These are phyloP conservation scores for Radopholus similis DNA, from an alignment of 1,140 invertebrate species.

Conservation along the genomic window DNA sequence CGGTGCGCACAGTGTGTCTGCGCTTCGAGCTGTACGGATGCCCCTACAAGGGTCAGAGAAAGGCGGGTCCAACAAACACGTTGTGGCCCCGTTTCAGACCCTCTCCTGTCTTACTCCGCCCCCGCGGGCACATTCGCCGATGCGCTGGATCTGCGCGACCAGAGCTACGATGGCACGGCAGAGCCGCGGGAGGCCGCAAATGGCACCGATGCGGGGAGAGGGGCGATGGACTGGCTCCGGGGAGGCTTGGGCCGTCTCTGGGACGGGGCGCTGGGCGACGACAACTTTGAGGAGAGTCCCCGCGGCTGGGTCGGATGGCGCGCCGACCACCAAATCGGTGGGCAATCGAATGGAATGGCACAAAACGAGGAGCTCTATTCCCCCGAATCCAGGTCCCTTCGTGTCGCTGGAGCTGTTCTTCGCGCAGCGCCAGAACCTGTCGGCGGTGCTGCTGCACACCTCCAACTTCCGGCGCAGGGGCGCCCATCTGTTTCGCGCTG, in stretches of 20 bases:
- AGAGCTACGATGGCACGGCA: constrained; percentile 80
- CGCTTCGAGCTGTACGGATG: constrained; percentile 70
- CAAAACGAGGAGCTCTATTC: constrained; percentile 61
- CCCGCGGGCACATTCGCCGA: constrained; percentile 73
- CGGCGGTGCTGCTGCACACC: constrained; percentile 74
- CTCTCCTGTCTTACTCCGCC: constrained; percentile 76
- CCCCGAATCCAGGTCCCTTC: neutral
- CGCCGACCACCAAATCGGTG: neutral
- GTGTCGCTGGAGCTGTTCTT: constrained; percentile 72
- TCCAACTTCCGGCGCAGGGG: constrained; percentile 66
- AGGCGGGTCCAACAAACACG: constrained; percentile 40
- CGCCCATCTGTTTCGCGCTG: constrained; percentile 21
- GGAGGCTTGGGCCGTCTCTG: constrained; percentile 81
- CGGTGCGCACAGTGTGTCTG: constrained; percentile 79
- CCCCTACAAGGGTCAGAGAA: constrained; percentile 66
- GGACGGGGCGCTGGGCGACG: constrained; percentile 76
- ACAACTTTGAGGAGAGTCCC: constrained; percentile 73
- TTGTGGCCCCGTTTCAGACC: constrained; percentile 66
- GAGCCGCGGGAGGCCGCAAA: constrained; percentile 9
- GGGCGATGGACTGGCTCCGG: constrained; percentile 70
- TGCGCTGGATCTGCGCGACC: constrained; percentile 79
- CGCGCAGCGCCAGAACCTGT: constrained; percentile 79
- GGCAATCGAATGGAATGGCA: constrained; percentile 74
- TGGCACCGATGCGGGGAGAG: neutral
- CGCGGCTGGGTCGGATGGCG: constrained; percentile 84